Percentiles rank a stretch among this genome's conserved stretches.
Evolutionary conservation across 2,113 vertebrate species (phyloP).

Genomic region (Lepus timidus): DNA sequence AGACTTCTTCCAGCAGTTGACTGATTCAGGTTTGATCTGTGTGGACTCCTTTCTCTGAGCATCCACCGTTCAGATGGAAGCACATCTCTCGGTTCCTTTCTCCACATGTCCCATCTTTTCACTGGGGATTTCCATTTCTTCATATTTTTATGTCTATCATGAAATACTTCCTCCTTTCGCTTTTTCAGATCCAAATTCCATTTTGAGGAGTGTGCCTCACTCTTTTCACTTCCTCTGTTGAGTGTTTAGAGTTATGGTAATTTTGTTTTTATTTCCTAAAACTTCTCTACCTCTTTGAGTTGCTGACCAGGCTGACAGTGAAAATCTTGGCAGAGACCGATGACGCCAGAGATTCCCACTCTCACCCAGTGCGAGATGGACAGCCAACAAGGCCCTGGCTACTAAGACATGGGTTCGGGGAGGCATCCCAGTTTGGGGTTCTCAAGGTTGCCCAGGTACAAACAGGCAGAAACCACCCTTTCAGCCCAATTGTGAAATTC

Average conservation of each 20-base stretch:
- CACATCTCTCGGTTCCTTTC: not conserved
- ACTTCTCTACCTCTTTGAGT: not conserved
- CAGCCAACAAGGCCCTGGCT: not conserved
- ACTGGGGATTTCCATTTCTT: not conserved
- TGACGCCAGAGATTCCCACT: no score
- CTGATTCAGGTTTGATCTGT: not conserved
- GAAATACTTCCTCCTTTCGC: not conserved
- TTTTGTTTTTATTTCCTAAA: not conserved
- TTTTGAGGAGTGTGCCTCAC: not conserved
- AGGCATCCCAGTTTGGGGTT: not conserved
- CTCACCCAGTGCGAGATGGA: not conserved
- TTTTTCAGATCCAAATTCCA: slow-evolving; percentile 17
- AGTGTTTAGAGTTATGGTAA: not conserved
- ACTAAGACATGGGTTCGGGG: no score
- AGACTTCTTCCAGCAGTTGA: accelerated
- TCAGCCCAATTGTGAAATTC: not conserved
- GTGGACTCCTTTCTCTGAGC: not conserved
- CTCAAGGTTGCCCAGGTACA: no score
- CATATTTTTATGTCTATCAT: not conserved
- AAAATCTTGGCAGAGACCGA: not conserved
- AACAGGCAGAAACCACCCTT: not conserved
- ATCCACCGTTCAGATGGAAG: not conserved
- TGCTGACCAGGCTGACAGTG: not conserved
- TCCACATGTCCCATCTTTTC: not conserved
- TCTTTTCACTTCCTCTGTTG: slow-evolving; percentile 26